Base-by-base conservation (phyloP, 2,113 vertebrate species). In the Etia nguti region DNA sequence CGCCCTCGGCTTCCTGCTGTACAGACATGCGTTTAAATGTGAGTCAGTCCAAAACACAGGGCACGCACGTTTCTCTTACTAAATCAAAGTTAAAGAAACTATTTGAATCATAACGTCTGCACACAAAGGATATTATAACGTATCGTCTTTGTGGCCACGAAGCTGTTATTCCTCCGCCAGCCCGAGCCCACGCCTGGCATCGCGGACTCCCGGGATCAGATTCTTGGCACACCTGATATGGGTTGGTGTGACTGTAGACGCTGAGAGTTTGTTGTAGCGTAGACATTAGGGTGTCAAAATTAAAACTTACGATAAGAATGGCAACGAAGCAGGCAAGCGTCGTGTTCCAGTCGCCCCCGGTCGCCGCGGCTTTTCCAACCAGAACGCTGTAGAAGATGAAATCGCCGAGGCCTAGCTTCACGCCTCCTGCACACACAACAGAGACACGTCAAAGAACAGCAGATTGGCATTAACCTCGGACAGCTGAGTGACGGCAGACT, bases 371-470 rank as follows among this genome's bases (percentile, higher is more conserved):
- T 92, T 99, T 99, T 38, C 99, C 99, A 62, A 99, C 99, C 88
- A 99, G 97, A 6, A 99, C 99, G 0, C 98, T 99, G 96, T 99
- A 99, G 96, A 99, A 99, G 95, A 99, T 99, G 95, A 99, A 99
- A 86, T 99, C 99, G 10, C 99, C 98, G 2, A 99, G 97, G n/a
- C 99, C 99, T 0, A 99, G 96, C 90, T 99, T 99, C 91, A 99
- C 97, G 0, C 98, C 98, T 29, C 98, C 99, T 99, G 56, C 50
- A 85, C 10, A 85, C 82, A 55, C 83, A 79, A 90, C 20, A 84
- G 13, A 57, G 77, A 26, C 22, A 1, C 26, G 9, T 60, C 24
- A 54, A 5, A 31, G 0, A 77, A 77, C 11, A 12, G 24, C 16
- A 12, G 24, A 12, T 2, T 15, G 6, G 4, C 24, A 50, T 5